phyloP scores from a whole-genome alignment of 2,888 invertebrate species.

The Diaperis boleti region DNA sequence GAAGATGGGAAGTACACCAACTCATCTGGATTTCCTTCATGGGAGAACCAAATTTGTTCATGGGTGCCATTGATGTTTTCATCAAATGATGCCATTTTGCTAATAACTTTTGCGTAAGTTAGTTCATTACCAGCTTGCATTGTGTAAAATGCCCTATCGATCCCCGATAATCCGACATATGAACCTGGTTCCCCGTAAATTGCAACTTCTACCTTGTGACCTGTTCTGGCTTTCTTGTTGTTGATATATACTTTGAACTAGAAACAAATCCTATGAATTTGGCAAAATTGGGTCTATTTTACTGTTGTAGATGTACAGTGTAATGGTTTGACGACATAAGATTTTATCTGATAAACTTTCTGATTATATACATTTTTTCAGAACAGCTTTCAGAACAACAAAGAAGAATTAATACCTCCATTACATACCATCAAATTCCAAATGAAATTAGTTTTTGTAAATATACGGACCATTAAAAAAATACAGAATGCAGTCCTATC shows the following conservation, averaged over 20 bases:
- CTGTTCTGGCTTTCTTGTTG: slow-evolving; percentile 93
- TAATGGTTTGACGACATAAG: no score
- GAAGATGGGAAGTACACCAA: slow-evolving; percentile 89
- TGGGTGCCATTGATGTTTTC: slow-evolving; percentile 88
- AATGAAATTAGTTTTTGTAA: no score
- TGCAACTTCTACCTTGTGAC: slow-evolving; percentile 92
- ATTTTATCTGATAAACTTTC: no score
- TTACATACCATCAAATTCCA: no score
- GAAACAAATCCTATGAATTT: slow-evolving; percentile 47
- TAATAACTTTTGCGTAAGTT: slow-evolving; percentile 86
- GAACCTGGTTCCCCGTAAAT: slow-evolving; percentile 95
- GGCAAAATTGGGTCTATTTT: not conserved
- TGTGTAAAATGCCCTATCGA: slow-evolving; percentile 89
- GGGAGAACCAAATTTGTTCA: slow-evolving; percentile 86
- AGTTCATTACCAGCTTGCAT: slow-evolving; percentile 95
- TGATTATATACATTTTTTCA: no score
- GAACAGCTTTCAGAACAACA: no score
- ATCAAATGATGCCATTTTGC: slow-evolving; percentile 90
- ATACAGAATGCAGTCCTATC: no score
- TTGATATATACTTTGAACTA: slow-evolving; percentile 89
- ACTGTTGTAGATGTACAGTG: no score
- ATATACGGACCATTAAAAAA: no score
- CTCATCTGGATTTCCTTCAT: slow-evolving; percentile 87
- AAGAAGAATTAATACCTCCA: no score
- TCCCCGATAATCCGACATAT: slow-evolving; percentile 91